Evolutionary conservation across 2,113 vertebrate genomes (phyloP).

Genomic region (Hyaena hyaena): DNA sequence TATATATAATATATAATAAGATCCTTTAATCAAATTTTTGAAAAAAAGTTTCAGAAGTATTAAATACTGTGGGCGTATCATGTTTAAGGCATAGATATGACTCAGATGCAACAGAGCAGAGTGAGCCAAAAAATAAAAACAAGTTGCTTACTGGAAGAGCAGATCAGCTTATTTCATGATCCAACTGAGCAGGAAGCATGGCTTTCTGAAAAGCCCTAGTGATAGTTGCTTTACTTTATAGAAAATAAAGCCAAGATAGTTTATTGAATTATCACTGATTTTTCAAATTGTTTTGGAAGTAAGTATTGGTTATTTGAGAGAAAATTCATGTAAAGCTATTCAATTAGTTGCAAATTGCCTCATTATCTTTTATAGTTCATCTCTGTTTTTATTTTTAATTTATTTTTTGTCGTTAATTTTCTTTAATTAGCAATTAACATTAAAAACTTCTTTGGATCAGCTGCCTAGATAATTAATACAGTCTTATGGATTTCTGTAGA

Average conservation of each 20-base stretch:
- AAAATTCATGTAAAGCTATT: slow-evolving; percentile 39
- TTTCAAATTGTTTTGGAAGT: slow-evolving; percentile 31
- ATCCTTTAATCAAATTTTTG: not conserved
- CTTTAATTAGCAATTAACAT: slow-evolving; percentile 69
- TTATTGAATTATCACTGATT: slow-evolving; percentile 34
- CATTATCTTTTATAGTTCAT: slow-evolving; percentile 68
- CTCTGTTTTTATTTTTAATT: slow-evolving; percentile 66
- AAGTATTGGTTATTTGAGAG: slow-evolving; percentile 65
- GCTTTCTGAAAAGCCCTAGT: not conserved
- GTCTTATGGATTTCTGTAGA: slow-evolving; percentile 49
- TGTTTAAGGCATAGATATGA: not conserved
- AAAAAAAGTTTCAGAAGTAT: not conserved
- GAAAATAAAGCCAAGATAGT: not conserved
- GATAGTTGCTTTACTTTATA: not conserved
- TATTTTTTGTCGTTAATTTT: slow-evolving; percentile 70
- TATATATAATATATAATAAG: too few species aligned
- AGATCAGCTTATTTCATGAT: not conserved
- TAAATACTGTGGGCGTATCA: not conserved
- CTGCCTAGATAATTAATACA: slow-evolving; percentile 58
- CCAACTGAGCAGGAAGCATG: not conserved
- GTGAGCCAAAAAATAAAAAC: not conserved
- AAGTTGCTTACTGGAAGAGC: not conserved
- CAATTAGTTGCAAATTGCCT: slow-evolving; percentile 53
- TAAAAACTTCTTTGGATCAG: slow-evolving; percentile 54
- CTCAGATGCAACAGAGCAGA: not conserved